Conservation (phyloP, 1,140 invertebrate species). For the Leptinotarsa lineolata region DNA sequence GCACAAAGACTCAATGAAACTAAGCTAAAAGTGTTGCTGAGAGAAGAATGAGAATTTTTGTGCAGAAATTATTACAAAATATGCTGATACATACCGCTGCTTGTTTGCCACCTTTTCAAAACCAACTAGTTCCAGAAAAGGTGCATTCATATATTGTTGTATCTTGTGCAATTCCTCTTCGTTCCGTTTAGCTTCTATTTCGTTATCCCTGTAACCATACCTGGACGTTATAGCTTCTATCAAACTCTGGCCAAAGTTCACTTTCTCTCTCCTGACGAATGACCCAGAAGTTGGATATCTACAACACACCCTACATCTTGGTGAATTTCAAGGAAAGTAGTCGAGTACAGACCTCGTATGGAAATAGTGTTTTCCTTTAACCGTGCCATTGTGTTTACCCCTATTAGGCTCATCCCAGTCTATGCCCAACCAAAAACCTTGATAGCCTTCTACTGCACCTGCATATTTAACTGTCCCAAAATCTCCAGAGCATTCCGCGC, state of each 20-base stretch:
- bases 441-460: constrained; percentile 61
- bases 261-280: constrained; percentile 82
- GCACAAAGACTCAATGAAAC: constrained; percentile 33
- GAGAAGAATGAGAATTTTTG: not conserved
- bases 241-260: constrained; percentile 70
- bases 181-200: constrained; percentile 62
- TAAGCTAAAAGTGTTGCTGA: not conserved
- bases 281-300: constrained; percentile 76
- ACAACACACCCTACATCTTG: constrained; percentile 34
- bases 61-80: too few relatives aligned
- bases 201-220: constrained; percentile 71
- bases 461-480: constrained; percentile 60
- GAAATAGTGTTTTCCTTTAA: constrained; percentile 83
- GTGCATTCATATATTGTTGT: constrained; percentile 71
- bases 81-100: constrained; percentile 65
- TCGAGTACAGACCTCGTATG: constrained; percentile 64
- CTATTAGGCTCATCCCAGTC: constrained; percentile 89
- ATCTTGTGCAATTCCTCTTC: constrained; percentile 65
- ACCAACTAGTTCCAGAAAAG: constrained; percentile 84
- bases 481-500: constrained; percentile 51
- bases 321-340: constrained; percentile 32
- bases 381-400: constrained; percentile 88
- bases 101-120: constrained; percentile 83
- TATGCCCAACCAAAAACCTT: constrained; percentile 80
- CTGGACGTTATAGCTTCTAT: constrained; percentile 73